Base-by-base conservation (phyloP, 2,113 vertebrate genomes). In the Nyctibius bracteatus region DNA sequence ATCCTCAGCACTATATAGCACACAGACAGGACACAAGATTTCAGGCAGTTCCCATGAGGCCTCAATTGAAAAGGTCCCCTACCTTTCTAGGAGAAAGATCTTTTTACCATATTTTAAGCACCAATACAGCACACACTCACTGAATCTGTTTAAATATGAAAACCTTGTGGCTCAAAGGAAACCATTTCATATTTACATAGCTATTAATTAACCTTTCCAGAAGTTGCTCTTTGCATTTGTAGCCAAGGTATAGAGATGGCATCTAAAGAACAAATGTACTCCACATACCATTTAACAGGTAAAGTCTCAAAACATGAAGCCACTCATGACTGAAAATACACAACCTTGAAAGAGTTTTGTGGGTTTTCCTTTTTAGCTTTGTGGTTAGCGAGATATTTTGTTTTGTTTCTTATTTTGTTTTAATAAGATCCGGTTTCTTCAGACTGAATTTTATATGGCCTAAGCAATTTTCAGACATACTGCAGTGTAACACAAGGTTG, bases 201-300 rank as follows among this genome's bases (percentile, higher is more conserved):
- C 49, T 68, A 49, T 77, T 83, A 46, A 39, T 35, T 58, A 78
- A 70, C 14, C 13, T 66, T 62, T n/a, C 33, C 35, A 72, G 37
- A 61, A 81, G 43, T 15, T 37, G 28, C 31, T 59, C 31, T 67
- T 37, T 9, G 3, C 39, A 75, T 35, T 47, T 54, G 4, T 35
- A 51, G 49, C 25, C 25, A 62, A 54, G 20, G 12, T 33, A 44
- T 12, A 73, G 41, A 73, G 44, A 61, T 0, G 1, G 11, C 15
- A 81, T 0, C 0, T 37, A 39, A 54, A 66, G n/a, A 86, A 35
- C 10, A 54, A 52, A 43, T 0, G 0, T 39, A 52, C 5, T 78
- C 47, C 5, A 2, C 9, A 2, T 5, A 58, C 15, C 16, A 27
- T 30, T 84, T 47, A 59, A 74, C 9, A 77, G 35, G 17, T 24